These are phyloP conservation scores for Tyto alba DNA, from an alignment of 2,113 vertebrate species.

Conservation along the genomic window DNA sequence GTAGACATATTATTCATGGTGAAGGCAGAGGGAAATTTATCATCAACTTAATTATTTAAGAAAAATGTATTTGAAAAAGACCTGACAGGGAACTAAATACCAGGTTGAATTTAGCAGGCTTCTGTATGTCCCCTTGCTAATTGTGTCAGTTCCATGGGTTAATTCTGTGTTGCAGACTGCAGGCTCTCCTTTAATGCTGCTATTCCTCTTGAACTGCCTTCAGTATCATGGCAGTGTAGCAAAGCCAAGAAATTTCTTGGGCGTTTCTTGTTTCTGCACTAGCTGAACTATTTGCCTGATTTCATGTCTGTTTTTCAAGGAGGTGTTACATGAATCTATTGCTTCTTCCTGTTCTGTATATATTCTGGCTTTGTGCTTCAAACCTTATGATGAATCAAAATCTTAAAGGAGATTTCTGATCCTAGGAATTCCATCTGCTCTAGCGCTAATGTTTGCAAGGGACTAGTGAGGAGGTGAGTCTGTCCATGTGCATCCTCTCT, in stretches of 20 bases:
- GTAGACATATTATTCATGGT: neutral
- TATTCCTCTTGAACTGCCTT: neutral
- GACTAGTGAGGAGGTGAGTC: neutral
- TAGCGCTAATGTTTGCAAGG: neutral
- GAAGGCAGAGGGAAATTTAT: neutral
- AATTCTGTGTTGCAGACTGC: neutral
- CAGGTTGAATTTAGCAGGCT: neutral
- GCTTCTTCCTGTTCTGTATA: neutral
- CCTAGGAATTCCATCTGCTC: neutral
- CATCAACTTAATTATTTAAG: neutral
- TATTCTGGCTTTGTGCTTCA: neutral
- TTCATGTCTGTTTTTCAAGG: neutral
- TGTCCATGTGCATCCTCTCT: neutral
- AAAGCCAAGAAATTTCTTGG: neutral
- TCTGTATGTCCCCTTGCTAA: neutral
- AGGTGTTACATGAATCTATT: rapidly evolving
- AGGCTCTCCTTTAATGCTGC: neutral
- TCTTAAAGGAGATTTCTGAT: neutral
- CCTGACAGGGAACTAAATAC: neutral
- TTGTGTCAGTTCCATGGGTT: neutral
- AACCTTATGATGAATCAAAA: neutral
- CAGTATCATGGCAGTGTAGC: neutral
- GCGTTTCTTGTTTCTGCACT: neutral
- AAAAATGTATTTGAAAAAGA: neutral
- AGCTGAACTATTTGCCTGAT: neutral